phyloP scores from a whole-genome alignment of 1,140 invertebrate species.

The Zaprionus taronus region DNA sequence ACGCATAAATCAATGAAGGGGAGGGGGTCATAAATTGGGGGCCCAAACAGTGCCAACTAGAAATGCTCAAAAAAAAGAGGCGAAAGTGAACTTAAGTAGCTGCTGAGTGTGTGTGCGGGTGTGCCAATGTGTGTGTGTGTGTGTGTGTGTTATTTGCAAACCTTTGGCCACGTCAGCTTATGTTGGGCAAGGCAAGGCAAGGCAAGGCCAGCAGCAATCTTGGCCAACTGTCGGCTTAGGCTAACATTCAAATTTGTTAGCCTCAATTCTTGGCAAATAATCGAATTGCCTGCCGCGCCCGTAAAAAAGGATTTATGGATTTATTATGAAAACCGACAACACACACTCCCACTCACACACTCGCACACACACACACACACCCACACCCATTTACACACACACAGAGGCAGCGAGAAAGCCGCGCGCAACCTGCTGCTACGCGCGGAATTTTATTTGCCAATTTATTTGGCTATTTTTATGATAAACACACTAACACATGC shows the following conservation, averaged over 20 bases:
- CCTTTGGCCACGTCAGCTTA: conserved; percentile 63
- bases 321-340: conserved; percentile 76
- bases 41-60: conserved; percentile 51
- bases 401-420: neutral
- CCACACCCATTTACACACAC: conserved; percentile 21
- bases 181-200: conserved; percentile 32
- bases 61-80: conserved; percentile 27
- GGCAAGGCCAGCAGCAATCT: conserved; percentile 2
- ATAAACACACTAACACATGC: conserved; percentile 35
- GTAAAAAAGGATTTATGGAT: conserved; percentile 81
- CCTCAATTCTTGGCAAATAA: conserved; percentile 69
- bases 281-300: conserved; percentile 75
- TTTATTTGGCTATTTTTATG: conserved; percentile 81
- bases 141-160: conserved; percentile 13
- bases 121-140: neutral
- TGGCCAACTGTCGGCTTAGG: conserved; percentile 58
- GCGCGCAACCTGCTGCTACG: conserved; percentile 63
- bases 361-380: conserved; percentile 31
- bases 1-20: conserved; percentile 52
- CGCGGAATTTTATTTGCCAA: conserved; percentile 71
- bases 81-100: conserved; percentile 17
- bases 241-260: conserved; percentile 76
- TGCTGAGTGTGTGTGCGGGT: neutral
- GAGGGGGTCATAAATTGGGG: conserved; percentile 56
- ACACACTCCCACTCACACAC: conserved; percentile 28